Conservation (phyloP, 2,888 invertebrate species). For the Dermolepida albohirtum region DNA sequence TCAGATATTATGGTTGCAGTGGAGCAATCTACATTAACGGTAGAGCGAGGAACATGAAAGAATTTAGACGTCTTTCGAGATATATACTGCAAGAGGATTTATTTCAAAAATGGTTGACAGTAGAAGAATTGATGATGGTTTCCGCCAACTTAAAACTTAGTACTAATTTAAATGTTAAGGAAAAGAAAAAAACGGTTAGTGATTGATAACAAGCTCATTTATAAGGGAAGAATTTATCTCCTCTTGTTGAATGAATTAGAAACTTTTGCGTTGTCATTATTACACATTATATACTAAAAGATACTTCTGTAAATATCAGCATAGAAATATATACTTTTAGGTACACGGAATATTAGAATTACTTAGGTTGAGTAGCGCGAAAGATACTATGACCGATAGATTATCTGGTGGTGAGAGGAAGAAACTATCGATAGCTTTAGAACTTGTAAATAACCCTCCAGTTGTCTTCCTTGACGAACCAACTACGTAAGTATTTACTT, state of each 20-base stretch:
- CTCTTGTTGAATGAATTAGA: too few species aligned
- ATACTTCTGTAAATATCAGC: too few species aligned
- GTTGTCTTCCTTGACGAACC: slow-evolving; percentile 96
- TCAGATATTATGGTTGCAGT: slow-evolving; percentile 70
- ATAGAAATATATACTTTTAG: slow-evolving; percentile 66
- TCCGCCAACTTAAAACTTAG: slow-evolving; percentile 92
- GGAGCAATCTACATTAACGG: slow-evolving; percentile 87
- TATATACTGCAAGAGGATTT: slow-evolving; percentile 97
- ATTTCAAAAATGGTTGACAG: slow-evolving; percentile 87
- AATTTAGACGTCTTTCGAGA: slow-evolving; percentile 89
- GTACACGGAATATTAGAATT: slow-evolving; percentile 88
- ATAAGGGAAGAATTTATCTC: too few species aligned
- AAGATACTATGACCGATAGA: slow-evolving; percentile 77
- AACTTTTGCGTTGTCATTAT: too few species aligned
- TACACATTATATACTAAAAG: too few species aligned
- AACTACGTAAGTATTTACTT: slow-evolving; percentile 82
- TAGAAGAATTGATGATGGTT: slow-evolving; percentile 87
- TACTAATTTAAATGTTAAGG: slow-evolving; percentile 69
- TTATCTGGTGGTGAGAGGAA: slow-evolving; percentile 95
- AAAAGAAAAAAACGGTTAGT: slow-evolving; percentile 80
- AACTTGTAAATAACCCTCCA: slow-evolving; percentile 94
- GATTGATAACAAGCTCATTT: background rate
- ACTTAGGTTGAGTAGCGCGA: slow-evolving; percentile 79
- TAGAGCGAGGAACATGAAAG: slow-evolving; percentile 76
- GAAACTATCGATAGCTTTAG: slow-evolving; percentile 91